Evolutionary conservation across 2,113 vertebrate genomes (phyloP), one percentile per base, ranked within the genome.

Genomic region (Cochlearius cochlearius): DNA sequence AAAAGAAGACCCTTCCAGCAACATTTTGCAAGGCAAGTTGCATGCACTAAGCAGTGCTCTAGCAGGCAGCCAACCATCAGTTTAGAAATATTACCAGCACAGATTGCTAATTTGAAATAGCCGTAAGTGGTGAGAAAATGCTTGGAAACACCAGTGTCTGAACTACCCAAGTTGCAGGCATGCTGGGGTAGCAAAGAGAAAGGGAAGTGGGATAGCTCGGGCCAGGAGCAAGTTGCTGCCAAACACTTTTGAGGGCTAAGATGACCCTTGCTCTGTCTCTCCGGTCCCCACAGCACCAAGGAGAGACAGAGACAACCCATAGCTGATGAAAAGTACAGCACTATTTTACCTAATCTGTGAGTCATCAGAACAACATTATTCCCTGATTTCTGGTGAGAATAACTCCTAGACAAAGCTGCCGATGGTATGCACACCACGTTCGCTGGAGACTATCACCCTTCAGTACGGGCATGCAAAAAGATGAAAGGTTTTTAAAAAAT

Each of bases 231-330:
- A 52, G 45, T 8, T 64, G n/a, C 27, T 63, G 19, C 18, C 56
- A 74, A 67, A 69, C 15, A 10, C 3, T 62, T 58, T 41, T 50
- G 52, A 94, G 32, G 22, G 7, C 7, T 71, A 41, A 62, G 47
- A 71, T n/a, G 45, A 69, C 55, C 34, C n/a, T 79, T 88, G 41
- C n/a, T 5, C 7, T 18, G 13, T 36, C 29, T 43, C 30, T 60
- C 36, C 0, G 0, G 16, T 58, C 30, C 34, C 9, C 0, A 0
- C n/a, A 88, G 22, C 47, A 87, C 26, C 69, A 39, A 47, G 39
- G 15, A 0, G 0, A 72, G 43, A 86, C 41, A 62, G 30, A 87
- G 52, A 45, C 34, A 81, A 26, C 20, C 0, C 8, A 50, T 15
- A 58, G 47, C 14, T 60, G 66, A 56, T 34, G 47, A 58, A 59